Base-by-base conservation (phyloP, 1,140 invertebrate species). In the Meteorus sp. region DNA sequence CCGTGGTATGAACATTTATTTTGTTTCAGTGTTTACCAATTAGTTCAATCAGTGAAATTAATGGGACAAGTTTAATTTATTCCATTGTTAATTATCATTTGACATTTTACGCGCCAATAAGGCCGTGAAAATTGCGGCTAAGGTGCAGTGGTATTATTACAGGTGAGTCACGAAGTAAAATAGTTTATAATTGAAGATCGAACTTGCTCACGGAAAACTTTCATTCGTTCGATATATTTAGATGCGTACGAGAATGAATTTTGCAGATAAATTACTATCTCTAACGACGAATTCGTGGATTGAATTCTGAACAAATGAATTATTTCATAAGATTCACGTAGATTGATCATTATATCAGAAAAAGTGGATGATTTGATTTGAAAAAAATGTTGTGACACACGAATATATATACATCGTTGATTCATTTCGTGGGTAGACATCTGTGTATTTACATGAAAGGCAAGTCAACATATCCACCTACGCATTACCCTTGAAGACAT, bases 151-250 rank as follows among this genome's bases (percentile, higher is more conserved):
- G 39, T 48, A 35, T 48, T 37, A 45, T 61, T 29, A 29, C 54
- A 56, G 60, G 60, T 62, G 60, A 62, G 60, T 62, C 60, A 62
- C 51, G 35, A 17, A 39, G 33, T 15, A 58, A 62, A 62, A 62
- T 62, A 62, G 41, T 41, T 13, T 8, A 31, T 41, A 27, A 54
- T 47, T 29, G 9, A 29, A 9, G 9, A 39, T 13, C 8, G 8
- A 7, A 39, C 13, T 11, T 39, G 3, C 7, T 7, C 22, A 17
- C 15, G 2, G 25, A 27, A 23, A 11, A 29, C 4, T 4, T n/a
- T n/a, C n/a, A n/a, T n/a, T n/a, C n/a, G n/a, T n/a, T n/a, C n/a
- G n/a, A n/a, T n/a, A n/a, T n/a, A n/a, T n/a, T n/a, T n/a, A n/a
- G n/a, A n/a, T n/a, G n/a, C n/a, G n/a, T n/a, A n/a, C n/a, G n/a